Conservation (phyloP, 2,888 invertebrate genomes). For the Orchestes rusci region DNA sequence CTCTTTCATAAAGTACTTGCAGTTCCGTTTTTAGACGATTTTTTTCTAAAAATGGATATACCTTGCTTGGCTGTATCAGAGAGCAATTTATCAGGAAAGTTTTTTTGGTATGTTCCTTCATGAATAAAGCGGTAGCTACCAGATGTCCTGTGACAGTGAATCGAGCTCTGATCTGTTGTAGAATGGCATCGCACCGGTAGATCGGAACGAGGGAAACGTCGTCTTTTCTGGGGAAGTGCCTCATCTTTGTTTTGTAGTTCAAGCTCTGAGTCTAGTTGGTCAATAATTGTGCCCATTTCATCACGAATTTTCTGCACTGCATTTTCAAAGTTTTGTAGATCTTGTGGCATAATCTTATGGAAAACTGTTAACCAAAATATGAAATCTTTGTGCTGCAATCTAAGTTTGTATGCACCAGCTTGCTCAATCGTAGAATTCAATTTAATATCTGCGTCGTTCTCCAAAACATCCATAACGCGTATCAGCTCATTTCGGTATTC, state of each 20-base stretch:
- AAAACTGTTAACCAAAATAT: slow-evolving; percentile 21
- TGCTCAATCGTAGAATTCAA: slow-evolving; percentile 10
- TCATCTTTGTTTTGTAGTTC: not conserved
- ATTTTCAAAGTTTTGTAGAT: slow-evolving; percentile 5
- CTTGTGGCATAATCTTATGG: slow-evolving; percentile 13
- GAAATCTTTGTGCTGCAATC: slow-evolving; percentile 18
- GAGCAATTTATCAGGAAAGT: slow-evolving; percentile 13
- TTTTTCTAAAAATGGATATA: slow-evolving; percentile 17
- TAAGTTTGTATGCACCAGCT: slow-evolving; percentile 16
- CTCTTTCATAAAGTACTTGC: slow-evolving; percentile 16
- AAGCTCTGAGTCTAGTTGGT: not conserved
- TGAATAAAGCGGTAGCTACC: slow-evolving; percentile 11
- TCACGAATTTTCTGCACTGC: slow-evolving; percentile 1
- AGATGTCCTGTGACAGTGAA: slow-evolving; percentile 15
- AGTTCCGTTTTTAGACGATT: slow-evolving; percentile 12
- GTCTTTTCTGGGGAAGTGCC: not conserved
- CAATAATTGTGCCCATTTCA: not conserved
- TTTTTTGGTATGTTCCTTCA: slow-evolving; percentile 11
- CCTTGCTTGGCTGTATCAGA: slow-evolving; percentile 10
- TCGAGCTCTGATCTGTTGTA: slow-evolving; percentile 11
- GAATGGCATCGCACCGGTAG: slow-evolving; percentile 12
- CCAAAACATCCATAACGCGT: slow-evolving; percentile 18
- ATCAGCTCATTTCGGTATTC: slow-evolving; percentile 15
- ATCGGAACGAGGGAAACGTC: too few species aligned
- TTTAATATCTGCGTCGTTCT: slow-evolving; percentile 7